Evolutionary conservation across 2,888 invertebrate genomes (phyloP).

Genomic region (Nebria brevicollis): DNA sequence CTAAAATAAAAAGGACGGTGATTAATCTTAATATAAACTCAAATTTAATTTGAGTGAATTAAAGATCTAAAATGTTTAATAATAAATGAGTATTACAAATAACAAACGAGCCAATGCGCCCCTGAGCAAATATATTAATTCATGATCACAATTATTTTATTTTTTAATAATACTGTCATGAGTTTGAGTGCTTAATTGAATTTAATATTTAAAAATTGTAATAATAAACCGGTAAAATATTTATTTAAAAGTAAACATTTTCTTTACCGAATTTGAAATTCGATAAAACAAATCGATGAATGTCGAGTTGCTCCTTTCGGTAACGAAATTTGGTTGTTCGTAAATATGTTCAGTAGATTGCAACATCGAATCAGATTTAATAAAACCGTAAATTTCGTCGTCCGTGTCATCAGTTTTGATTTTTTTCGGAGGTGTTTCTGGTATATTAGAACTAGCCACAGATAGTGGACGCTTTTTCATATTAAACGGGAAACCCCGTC

Average conservation of each 20-base stretch:
- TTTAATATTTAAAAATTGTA: neutral
- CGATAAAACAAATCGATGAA: slow-evolving; percentile 52
- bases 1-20: neutral
- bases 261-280: slow-evolving; percentile 52
- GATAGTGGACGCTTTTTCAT: slow-evolving; percentile 28
- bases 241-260: slow-evolving; percentile 52
- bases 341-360: slow-evolving; percentile 8
- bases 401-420: slow-evolving; percentile 10
- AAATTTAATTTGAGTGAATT: neutral
- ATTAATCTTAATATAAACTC: neutral
- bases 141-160: neutral
- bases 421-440: slow-evolving; percentile 32
- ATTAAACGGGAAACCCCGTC: slow-evolving; percentile 33
- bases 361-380: neutral
- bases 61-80: neutral
- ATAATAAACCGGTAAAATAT: neutral
- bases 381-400: neutral
- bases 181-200: neutral
- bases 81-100: too few relatives aligned
- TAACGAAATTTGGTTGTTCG: slow-evolving; percentile 15
- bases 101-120: too few relatives aligned
- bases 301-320: slow-evolving; percentile 38
- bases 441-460: slow-evolving; percentile 19
- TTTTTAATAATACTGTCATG: neutral
- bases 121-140: neutral